Evolutionary conservation across 2,113 vertebrate species (phyloP).

Genomic region (Perca flavescens): DNA sequence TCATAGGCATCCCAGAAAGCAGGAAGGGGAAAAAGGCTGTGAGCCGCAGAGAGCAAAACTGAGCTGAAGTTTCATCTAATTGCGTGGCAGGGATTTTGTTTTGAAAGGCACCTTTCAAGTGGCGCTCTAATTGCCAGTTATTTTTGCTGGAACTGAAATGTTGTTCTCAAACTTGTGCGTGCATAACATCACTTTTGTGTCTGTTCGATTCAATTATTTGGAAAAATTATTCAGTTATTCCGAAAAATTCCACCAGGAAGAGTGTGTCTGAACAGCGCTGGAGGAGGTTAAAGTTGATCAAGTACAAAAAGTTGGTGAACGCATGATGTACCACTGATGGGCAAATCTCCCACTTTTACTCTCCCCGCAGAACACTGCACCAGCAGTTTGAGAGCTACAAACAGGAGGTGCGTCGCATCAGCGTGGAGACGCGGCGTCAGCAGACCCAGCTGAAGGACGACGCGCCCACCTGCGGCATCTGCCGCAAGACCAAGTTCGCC

Average conservation of each 20-base stretch:
- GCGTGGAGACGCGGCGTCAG: conserved; percentile 93
- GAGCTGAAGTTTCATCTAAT: conserved; percentile 48
- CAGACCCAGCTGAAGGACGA: conserved; percentile 96
- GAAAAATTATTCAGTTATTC: conserved; percentile 45
- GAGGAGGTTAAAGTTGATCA: background rate
- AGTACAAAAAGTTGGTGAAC: conserved; percentile 11
- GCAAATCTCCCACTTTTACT: background rate
- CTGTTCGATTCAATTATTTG: conserved; percentile 25
- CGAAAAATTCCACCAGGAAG: background rate
- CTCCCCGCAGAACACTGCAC: conserved; percentile 91
- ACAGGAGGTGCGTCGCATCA: conserved; percentile 97
- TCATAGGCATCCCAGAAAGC: conserved; percentile 52
- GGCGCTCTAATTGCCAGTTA: conserved; percentile 57
- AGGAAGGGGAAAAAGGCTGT: conserved; percentile 18
- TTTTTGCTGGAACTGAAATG: conserved; percentile 29
- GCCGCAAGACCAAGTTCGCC: conserved; percentile 98
- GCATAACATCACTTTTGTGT: conserved; percentile 1
- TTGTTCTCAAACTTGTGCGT: conserved; percentile 12
- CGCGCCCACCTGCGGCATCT: conserved; percentile 97
- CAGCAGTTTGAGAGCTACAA: conserved; percentile 99
- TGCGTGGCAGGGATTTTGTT: conserved; percentile 29
- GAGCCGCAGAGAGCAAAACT: conserved; percentile 35
- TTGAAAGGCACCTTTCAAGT: conserved; percentile 49
- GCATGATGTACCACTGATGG: conserved; percentile 18
- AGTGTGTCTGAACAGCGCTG: background rate